phyloP scores from a whole-genome alignment of 2,797 vertebrate species.

The Sphenopsis melanotis region DNA sequence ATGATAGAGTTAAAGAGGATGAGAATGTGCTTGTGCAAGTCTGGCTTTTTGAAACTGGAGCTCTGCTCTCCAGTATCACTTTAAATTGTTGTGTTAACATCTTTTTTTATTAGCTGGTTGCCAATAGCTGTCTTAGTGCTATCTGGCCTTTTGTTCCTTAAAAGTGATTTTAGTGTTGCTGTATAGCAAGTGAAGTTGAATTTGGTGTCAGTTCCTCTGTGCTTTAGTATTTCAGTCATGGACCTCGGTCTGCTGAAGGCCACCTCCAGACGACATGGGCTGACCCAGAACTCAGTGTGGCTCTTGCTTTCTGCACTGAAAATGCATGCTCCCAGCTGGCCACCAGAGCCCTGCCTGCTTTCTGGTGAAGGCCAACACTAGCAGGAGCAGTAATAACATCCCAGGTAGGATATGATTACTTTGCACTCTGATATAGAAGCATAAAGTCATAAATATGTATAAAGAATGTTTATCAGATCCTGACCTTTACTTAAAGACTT shows the following conservation, averaged over 20 bases:
- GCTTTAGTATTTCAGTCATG: accelerated
- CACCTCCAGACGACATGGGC: too few species aligned
- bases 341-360: not conserved
- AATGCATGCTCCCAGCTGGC: accelerated
- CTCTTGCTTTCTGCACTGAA: not conserved
- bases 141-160: not conserved
- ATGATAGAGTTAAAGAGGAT: not conserved
- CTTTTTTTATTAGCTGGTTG: not conserved
- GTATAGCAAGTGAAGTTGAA: accelerated
- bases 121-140: not conserved
- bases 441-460: not conserved
- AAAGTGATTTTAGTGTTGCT: not conserved
- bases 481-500: not conserved
- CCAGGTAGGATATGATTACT: not conserved
- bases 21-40: not conserved
- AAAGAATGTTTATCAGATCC: not conserved
- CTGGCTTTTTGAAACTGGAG: not conserved
- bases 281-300: not conserved
- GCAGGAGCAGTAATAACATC: not conserved
- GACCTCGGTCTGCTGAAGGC: not conserved
- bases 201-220: not conserved
- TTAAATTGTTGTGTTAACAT: not conserved
- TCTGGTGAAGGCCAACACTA: not conserved
- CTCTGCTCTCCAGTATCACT: not conserved
- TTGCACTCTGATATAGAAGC: not conserved